These are phyloP conservation scores for Drosophila chauvacae DNA, from an alignment of 1,140 invertebrate species.

Conservation along the genomic window DNA sequence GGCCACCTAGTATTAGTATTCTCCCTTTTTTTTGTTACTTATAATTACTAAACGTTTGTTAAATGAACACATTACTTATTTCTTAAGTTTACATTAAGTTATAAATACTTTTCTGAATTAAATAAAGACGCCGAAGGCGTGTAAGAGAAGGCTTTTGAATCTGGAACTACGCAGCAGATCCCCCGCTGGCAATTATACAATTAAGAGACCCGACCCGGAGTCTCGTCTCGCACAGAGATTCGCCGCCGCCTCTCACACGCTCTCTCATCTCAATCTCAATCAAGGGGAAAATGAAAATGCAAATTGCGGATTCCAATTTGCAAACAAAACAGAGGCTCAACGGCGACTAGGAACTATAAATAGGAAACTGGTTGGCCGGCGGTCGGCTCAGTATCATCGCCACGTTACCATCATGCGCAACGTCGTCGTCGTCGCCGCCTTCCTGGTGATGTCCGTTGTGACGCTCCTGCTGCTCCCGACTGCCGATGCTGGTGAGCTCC, in stretches of 20 bases:
- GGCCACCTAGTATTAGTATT: slow-evolving; percentile 11
- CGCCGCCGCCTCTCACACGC: neutral
- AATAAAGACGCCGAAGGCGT: neutral
- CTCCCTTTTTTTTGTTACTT: neutral
- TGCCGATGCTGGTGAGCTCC: slow-evolving; percentile 45
- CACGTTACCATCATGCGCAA: slow-evolving; percentile 48
- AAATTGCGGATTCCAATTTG: slow-evolving; percentile 59
- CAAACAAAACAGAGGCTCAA: slow-evolving; percentile 11
- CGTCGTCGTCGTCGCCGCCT: neutral
- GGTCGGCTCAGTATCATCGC: slow-evolving; percentile 40
- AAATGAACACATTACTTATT: neutral
- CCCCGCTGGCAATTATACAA: slow-evolving; percentile 51
- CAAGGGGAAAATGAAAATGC: slow-evolving; percentile 50
- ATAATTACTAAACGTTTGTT: neutral
- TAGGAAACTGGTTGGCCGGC: slow-evolving; percentile 61
- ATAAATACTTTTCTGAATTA: neutral
- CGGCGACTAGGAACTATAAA: slow-evolving; percentile 51
- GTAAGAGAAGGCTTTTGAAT: neutral
- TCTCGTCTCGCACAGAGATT: slow-evolving; percentile 5
- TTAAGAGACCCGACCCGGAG: slow-evolving; percentile 21
- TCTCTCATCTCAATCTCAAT: slow-evolving; percentile 12
- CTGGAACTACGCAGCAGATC: slow-evolving; percentile 12
- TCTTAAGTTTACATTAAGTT: neutral
- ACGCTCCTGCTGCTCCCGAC: slow-evolving; percentile 8
- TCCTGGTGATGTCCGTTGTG: slow-evolving; percentile 10